These are phyloP conservation scores for Eremophila alpestris DNA, from an alignment of 2,797 vertebrate genomes.

Conservation along the genomic window DNA sequence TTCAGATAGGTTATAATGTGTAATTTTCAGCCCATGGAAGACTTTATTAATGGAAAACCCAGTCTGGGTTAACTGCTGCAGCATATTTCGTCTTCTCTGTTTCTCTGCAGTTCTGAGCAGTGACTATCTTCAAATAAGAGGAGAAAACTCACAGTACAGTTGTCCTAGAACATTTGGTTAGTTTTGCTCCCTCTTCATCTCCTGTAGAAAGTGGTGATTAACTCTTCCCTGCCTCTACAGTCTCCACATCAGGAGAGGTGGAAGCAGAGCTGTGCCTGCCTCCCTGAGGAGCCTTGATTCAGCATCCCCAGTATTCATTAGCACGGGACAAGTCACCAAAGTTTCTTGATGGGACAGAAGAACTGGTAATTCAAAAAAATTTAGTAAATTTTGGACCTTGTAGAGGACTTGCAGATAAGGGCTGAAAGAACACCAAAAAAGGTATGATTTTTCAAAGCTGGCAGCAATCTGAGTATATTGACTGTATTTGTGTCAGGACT, in stretches of 20 bases:
- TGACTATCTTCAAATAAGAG: not conserved
- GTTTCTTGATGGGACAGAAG: not conserved
- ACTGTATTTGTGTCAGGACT: not conserved
- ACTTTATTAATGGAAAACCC: not conserved
- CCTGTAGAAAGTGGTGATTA: not conserved
- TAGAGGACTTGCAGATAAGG: not conserved
- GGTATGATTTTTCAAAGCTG: not conserved
- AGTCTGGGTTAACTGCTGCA: not conserved
- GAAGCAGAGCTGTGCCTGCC: not conserved
- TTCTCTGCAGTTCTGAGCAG: not conserved
- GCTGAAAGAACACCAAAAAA: not conserved
- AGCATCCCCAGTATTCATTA: not conserved
- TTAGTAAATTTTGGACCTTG: not conserved
- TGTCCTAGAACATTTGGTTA: not conserved
- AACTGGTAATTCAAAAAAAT: not conserved
- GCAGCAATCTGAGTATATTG: not conserved
- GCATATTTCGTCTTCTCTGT: not conserved
- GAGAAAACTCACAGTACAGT: not conserved
- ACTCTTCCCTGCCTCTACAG: not conserved
- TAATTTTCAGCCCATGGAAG: not conserved
- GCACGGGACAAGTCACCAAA: not conserved
- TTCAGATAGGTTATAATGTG: not conserved
- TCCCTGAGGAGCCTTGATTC: not conserved
- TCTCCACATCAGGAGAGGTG: accelerated
- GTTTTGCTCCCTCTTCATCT: not conserved